A percentile compares a stretch with the other conserved stretches of the same genome.
Conservation (phyloP, 2,888 invertebrate genomes). For the Chironomus tentans region DNA sequence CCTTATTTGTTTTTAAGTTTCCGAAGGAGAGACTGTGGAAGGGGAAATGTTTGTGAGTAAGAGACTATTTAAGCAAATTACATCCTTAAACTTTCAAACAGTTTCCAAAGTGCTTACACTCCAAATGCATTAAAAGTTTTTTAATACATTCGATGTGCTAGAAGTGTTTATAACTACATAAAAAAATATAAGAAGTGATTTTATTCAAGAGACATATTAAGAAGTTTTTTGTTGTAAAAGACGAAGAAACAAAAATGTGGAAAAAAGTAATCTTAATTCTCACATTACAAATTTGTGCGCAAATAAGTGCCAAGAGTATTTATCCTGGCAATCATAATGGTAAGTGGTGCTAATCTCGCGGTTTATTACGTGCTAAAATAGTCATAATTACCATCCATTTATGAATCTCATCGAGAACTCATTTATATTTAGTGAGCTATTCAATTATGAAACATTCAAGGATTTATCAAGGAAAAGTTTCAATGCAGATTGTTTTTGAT, state of each 20-base stretch:
- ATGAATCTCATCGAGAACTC: no score
- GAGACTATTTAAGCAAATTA: background rate
- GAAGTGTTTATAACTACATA: background rate
- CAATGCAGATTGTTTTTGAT: background rate
- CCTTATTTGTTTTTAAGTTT: background rate
- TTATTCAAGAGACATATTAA: no score
- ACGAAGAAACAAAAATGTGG: background rate
- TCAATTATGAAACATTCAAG: background rate
- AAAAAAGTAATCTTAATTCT: background rate
- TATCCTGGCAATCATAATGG: background rate
- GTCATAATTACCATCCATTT: background rate
- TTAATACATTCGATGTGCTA: background rate
- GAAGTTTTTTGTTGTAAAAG: no score
- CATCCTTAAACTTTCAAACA: background rate
- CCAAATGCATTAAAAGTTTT: background rate
- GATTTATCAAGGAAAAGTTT: background rate
- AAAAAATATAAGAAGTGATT: no score
- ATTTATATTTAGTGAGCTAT: background rate
- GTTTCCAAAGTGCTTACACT: background rate
- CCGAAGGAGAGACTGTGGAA: background rate
- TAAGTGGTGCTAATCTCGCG: background rate
- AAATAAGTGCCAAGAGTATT: background rate
- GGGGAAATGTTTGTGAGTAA: background rate
- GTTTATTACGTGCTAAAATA: background rate
- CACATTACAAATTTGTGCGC: background rate